Evolutionary conservation across 2,797 vertebrate species (phyloP).

Genomic region (Acomys russatus): DNA sequence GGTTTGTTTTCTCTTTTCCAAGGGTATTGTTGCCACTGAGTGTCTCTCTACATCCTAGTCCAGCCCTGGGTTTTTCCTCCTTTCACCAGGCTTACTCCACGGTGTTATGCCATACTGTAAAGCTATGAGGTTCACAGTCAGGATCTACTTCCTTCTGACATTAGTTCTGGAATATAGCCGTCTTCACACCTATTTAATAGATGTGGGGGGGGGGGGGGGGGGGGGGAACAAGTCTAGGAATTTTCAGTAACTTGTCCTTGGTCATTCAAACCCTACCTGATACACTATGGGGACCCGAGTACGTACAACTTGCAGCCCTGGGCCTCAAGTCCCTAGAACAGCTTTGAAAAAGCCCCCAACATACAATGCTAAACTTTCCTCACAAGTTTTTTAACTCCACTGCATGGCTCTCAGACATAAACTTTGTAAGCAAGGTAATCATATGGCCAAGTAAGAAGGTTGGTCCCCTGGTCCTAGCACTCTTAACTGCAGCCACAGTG

Average conservation of each 20-base stretch:
- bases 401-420: not conserved
- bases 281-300: not conserved
- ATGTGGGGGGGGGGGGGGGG: not conserved
- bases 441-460: not conserved
- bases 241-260: constrained; percentile 18
- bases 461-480: not conserved
- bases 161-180: not conserved
- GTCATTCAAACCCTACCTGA: not conserved
- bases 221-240: constrained; percentile 15
- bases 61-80: not conserved
- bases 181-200: constrained; percentile 7
- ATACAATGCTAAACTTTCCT: not conserved
- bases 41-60: constrained; percentile 10
- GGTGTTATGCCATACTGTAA: not conserved
- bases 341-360: not conserved
- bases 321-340: not conserved
- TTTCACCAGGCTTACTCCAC: not conserved
- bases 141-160: constrained; percentile 30
- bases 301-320: not conserved
- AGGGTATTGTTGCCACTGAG: not conserved
- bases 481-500: constrained; percentile 5
- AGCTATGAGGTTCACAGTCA: not conserved
- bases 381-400: not conserved
- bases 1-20: not conserved
- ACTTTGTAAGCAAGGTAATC: not conserved